These are phyloP conservation scores for Drosophila trapezifrons DNA, from an alignment of 1,140 invertebrate genomes.

Conservation along the genomic window DNA sequence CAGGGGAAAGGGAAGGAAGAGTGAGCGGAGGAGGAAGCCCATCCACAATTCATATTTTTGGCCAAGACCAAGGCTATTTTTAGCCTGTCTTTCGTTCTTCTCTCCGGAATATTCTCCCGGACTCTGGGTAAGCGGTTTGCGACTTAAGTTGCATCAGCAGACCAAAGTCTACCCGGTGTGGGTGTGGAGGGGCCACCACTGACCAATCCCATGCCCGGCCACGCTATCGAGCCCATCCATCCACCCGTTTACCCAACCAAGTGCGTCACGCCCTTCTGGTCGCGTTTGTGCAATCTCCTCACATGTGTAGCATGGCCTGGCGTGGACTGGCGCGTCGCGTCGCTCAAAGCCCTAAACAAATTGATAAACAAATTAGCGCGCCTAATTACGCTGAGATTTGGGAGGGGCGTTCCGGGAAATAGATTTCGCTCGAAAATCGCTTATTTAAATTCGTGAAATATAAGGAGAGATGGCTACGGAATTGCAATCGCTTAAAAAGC, in stretches of 20 bases:
- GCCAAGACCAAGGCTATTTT: slow-evolving; percentile 48
- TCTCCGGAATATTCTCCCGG: neutral
- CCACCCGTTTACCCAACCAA: slow-evolving; percentile 7
- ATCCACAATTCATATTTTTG: slow-evolving; percentile 35
- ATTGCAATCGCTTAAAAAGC: neutral
- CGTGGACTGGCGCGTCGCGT: neutral
- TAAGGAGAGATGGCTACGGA: neutral
- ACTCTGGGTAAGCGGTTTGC: slow-evolving; percentile 32
- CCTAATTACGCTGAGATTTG: slow-evolving; percentile 58
- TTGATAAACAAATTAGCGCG: slow-evolving; percentile 57
- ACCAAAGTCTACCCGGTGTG: neutral
- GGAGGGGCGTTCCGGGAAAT: slow-evolving; percentile 13
- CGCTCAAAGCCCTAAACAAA: slow-evolving; percentile 30
- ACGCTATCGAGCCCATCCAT: neutral
- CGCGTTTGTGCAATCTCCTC: slow-evolving; percentile 17
- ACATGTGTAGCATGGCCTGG: slow-evolving; percentile 4
- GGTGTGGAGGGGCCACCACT: neutral
- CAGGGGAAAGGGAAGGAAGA: neutral
- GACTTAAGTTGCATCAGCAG: slow-evolving; percentile 41
- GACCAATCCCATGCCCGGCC: neutral
- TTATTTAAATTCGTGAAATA: neutral
- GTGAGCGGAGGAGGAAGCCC: slow-evolving; percentile 12
- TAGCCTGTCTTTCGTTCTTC: slow-evolving; percentile 8
- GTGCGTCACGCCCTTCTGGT: slow-evolving; percentile 51
- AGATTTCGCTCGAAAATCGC: neutral